Evolutionary conservation across 2,888 invertebrate genomes (phyloP).

Genomic region (Monoplex corrugatus): DNA sequence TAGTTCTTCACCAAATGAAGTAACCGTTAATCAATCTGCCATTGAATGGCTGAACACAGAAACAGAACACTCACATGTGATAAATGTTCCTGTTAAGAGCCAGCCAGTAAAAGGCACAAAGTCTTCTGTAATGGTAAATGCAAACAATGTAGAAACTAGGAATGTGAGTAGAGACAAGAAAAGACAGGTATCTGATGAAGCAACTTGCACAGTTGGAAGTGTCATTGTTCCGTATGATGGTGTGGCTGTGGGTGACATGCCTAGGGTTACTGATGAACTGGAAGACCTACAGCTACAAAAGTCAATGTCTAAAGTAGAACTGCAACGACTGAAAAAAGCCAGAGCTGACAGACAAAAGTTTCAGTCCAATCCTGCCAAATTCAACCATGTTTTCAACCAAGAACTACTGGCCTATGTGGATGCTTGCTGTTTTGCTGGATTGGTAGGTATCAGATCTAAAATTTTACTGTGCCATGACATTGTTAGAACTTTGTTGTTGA

Average conservation of each 20-base stretch:
- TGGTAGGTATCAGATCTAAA: slow-evolving; percentile 72
- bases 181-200: not conserved
- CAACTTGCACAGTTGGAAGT: not conserved
- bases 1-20: not conserved
- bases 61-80: not conserved
- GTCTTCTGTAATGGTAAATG: slow-evolving; percentile 24
- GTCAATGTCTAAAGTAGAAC: not conserved
- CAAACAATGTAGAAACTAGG: slow-evolving; percentile 33
- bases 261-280: not conserved
- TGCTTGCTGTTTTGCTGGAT: slow-evolving; percentile 67
- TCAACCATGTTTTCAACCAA: slow-evolving; percentile 39
- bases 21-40: not conserved
- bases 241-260: not conserved
- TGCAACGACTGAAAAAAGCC: slow-evolving; percentile 16
- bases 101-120: not conserved
- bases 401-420: slow-evolving; percentile 63
- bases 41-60: not conserved
- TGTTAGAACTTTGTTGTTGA: no score
- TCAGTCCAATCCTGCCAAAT: slow-evolving; percentile 33
- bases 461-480: no score
- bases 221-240: not conserved
- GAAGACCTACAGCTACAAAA: slow-evolving; percentile 1
- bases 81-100: not conserved
- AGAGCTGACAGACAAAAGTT: not conserved
- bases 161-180: not conserved